phyloP scores from a whole-genome alignment of 2,888 invertebrate species.

The Pyrrhosoma nymphula region DNA sequence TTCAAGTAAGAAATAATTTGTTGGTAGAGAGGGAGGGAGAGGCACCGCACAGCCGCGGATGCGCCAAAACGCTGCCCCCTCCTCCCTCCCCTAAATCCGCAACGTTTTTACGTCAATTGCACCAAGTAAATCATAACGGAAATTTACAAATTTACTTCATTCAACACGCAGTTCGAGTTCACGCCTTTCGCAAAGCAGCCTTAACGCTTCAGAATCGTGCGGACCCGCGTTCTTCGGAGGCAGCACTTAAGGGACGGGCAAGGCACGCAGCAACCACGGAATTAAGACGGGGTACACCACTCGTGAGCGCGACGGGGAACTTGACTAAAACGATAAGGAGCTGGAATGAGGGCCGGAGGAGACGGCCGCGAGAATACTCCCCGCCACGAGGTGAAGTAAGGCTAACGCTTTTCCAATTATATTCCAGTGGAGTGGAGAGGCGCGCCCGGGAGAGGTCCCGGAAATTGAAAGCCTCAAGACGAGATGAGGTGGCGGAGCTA shows the following conservation, averaged over 20 bases:
- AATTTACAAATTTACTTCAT: too few species aligned
- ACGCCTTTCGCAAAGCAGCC: too few species aligned
- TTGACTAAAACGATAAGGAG: slow-evolving; percentile 11
- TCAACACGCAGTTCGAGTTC: too few species aligned
- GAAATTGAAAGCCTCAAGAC: slow-evolving; percentile 47
- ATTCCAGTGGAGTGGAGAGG: slow-evolving; percentile 25
- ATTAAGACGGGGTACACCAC: background rate
- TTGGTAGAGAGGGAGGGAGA: too few species aligned
- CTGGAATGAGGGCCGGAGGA: background rate
- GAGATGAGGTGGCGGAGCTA: slow-evolving; percentile 45
- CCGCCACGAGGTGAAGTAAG: background rate
- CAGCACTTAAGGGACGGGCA: background rate
- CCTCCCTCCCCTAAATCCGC: too few species aligned
- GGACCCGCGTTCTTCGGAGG: background rate
- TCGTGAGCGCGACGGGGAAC: slow-evolving; percentile 10
- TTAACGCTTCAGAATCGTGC: background rate
- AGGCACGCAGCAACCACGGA: background rate
- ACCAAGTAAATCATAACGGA: too few species aligned
- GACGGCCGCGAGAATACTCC: background rate
- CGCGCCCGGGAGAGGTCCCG: background rate
- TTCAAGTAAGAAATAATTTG: too few species aligned
- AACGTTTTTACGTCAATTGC: too few species aligned
- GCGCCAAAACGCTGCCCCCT: too few species aligned
- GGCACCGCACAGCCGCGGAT: too few species aligned
- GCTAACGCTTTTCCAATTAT: slow-evolving; percentile 66